Base-by-base conservation (phyloP, 2,113 vertebrate species). In the Circaetus gallicus region DNA sequence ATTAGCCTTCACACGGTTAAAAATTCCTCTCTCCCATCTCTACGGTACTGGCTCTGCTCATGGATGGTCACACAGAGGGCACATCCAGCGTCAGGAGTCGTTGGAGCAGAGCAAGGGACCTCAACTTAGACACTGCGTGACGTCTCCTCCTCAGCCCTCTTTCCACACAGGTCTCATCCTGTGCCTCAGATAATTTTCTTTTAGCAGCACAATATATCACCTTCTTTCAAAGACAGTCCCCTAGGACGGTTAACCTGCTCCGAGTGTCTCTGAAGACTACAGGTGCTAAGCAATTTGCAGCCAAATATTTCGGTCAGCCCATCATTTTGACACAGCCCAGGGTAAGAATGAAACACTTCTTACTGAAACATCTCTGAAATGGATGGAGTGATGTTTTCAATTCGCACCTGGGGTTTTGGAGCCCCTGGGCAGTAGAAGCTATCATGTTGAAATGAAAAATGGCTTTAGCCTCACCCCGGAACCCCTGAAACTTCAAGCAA, bases 291-390 rank as follows among this genome's bases (percentile, higher is more conserved):
- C 16, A 80, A 85, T 80, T 82, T 91, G 36, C 80, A 91, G 65
- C 9, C 43, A 91, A 85, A 53, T 82, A 61, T 84, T 87, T 93
- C 69, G 69, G 31, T 61, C 65, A 0, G 0, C 25, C 17, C 52
- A 84, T 66, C 28, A 79, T 91, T 94, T 82, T 87, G 56, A 76
- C 69, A 76, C 5, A 42, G 28, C 14, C 10, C 34, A 92, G 21
- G 25, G 49, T 65, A 89, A 72, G 78, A 96, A 85, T n/a, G 73
- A 93, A 89, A 79, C 49, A 61, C 24, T 90, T 81, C n/a, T 67
- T 72, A 26, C 31, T 55, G 63, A 90, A 86, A 73, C 7, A 16
- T 25, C 47, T 86, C 50, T 67, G 78, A 93, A 85, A 70, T 36
- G 17, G 43, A 62, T 85, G 59, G 17, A 86, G 34, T 36, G 24